phyloP scores from a whole-genome alignment of 2,113 vertebrate genomes.

The Atractosteus spatula region DNA sequence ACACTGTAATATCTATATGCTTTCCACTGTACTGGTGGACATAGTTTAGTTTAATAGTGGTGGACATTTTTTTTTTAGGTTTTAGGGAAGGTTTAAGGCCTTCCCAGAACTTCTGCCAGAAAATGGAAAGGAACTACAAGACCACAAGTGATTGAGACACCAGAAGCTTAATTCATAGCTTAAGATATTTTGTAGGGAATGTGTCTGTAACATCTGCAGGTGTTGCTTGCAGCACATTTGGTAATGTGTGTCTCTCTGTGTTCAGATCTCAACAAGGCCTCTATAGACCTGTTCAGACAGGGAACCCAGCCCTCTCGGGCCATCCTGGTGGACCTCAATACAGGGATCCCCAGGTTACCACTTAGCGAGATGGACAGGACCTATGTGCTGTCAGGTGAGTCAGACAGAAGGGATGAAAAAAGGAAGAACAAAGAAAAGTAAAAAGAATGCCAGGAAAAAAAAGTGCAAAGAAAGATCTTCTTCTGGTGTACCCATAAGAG shows the following conservation, averaged over 20 bases:
- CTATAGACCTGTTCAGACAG: slow-evolving; percentile 25
- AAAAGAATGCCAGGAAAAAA: too few relatives aligned
- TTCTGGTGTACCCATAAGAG: too few relatives aligned
- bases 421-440: neutral
- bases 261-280: slow-evolving; percentile 15
- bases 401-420: neutral
- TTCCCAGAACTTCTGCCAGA: too few relatives aligned
- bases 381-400: slow-evolving; percentile 12
- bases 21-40: too few relatives aligned
- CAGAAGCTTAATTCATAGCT: too few relatives aligned
- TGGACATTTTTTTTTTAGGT: too few relatives aligned
- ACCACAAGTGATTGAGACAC: too few relatives aligned
- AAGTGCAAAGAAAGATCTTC: too few relatives aligned
- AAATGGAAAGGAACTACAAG: too few relatives aligned
- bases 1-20: too few relatives aligned
- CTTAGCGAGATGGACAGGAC: slow-evolving; percentile 26
- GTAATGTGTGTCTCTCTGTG: neutral
- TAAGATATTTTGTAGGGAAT: neutral
- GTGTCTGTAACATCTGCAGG: neutral
- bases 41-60: too few relatives aligned
- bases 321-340: slow-evolving; percentile 17
- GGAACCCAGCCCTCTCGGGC: neutral
- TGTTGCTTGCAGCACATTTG: neutral
- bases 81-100: too few relatives aligned
- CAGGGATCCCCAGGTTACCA: slow-evolving; percentile 4